Conservation (phyloP, 2,113 vertebrate species). For the Chunga burmeisteri region DNA sequence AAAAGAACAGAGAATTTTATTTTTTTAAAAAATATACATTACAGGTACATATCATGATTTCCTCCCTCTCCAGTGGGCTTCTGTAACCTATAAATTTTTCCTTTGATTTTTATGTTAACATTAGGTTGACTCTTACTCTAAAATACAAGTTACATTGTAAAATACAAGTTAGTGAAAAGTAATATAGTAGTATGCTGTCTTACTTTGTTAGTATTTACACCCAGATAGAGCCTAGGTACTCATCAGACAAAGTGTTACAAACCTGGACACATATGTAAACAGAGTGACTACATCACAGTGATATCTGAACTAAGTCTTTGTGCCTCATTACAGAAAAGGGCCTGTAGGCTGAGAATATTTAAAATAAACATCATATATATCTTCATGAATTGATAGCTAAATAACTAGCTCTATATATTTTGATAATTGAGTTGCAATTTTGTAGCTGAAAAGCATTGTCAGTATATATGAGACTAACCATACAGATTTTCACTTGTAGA, state of each 20-base stretch:
- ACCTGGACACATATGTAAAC: neutral
- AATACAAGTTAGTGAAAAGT: neutral
- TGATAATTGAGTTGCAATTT: neutral
- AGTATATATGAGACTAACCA: neutral
- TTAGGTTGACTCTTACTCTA: neutral
- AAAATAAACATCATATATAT: neutral
- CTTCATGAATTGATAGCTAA: neutral
- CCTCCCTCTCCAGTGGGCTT: neutral
- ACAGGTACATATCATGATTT: neutral
- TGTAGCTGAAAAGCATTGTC: neutral
- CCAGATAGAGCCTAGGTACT: neutral
- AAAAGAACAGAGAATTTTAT: neutral
- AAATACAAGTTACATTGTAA: neutral
- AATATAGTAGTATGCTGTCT: neutral
- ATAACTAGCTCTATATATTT: neutral
- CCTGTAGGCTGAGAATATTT: neutral
- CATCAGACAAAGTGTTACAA: neutral
- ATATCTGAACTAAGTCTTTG: neutral
- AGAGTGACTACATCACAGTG: neutral
- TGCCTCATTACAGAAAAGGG: neutral
- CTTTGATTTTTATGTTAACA: neutral
- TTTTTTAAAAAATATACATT: neutral
- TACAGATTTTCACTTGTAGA: conserved; percentile 36
- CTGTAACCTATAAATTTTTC: neutral
- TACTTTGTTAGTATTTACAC: neutral